Base-by-base conservation (phyloP, 2,888 invertebrate genomes). In the Horisme vitalbata region DNA sequence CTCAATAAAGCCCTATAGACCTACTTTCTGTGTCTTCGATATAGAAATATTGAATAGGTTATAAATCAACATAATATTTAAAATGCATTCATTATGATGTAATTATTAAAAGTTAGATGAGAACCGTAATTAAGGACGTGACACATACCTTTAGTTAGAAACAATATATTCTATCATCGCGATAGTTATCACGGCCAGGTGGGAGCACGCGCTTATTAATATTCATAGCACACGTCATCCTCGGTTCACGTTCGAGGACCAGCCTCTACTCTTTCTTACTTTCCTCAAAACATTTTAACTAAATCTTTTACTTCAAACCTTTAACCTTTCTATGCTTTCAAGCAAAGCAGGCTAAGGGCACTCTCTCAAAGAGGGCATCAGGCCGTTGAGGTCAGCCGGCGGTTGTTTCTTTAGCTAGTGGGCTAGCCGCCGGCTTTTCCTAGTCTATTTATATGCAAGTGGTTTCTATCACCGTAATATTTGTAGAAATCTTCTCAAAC, bases 191-290 rank as follows among this genome's bases (percentile, higher is more conserved):
- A 63, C 67, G 64, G 66, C 59, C 71, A 75, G 75, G 77, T 76
- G 71, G 63, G 61, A 58, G 70, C 65, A 65, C 65, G 70, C 69
- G 65, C 68, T 71, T 72, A 83, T 88, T 83, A 87, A 85, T 86
- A 88, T 88, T 85, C 85, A 86, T 83, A 68, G 68, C 74, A 65
- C 73, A 68, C 72, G 71, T 73, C 71, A 74, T 63, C 68, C 71
- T 61, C 68, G 58, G 59, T 44, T 59, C 57, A 66, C 70, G 73
- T 72, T 75, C 66, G 63, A 60, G 64, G 60, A 69, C 66, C 71
- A 54, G 47, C 56, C 52, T 45, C 27, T 47, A 44, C 18, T 20
- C 23, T 26, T 31, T 35, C 31, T 39, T 32, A 15, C n/a, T 21
- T 13, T 31, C 21, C 9, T 24, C n/a, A 34, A 33, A 24, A 43